Percentiles rank a stretch among this genome's conserved stretches.
These are phyloP conservation scores for Ladona fulva DNA, from an alignment of 1,140 invertebrate genomes.

Conservation along the genomic window DNA sequence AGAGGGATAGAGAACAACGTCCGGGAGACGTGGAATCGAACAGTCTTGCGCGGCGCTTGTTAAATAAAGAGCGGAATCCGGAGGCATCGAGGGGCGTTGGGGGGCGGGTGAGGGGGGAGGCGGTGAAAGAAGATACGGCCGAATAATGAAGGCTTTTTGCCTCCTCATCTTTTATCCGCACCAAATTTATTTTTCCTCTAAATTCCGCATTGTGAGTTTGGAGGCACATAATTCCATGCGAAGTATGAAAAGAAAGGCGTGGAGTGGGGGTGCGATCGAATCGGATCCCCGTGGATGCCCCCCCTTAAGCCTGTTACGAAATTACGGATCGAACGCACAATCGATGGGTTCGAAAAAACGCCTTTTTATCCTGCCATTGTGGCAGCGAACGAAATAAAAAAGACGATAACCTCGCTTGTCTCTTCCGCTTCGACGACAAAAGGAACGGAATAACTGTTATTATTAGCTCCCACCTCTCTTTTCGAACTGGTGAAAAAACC, in stretches of 20 bases:
- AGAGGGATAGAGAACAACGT: neutral
- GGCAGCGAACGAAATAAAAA: too few species aligned
- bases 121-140: neutral
- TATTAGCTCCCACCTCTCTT: too few species aligned
- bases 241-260: neutral
- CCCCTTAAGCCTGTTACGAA: too few species aligned
- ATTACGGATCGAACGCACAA: too few species aligned
- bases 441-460: too few species aligned
- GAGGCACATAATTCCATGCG: neutral
- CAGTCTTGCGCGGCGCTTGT: neutral
- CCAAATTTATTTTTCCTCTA: neutral
- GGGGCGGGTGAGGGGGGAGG: neutral
- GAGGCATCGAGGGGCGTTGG: neutral
- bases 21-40: neutral
- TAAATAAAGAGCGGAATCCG: neutral
- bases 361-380: too few species aligned
- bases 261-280: too few species aligned
- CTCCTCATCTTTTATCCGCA: neutral
- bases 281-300: too few species aligned
- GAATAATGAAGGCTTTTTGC: conserved; percentile 6
- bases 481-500: too few species aligned
- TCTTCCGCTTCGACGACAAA: too few species aligned
- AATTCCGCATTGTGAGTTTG: neutral
- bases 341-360: too few species aligned
- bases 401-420: too few species aligned